phyloP scores from a whole-genome alignment of 2,888 invertebrate species.

The Cephonodes hylas region DNA sequence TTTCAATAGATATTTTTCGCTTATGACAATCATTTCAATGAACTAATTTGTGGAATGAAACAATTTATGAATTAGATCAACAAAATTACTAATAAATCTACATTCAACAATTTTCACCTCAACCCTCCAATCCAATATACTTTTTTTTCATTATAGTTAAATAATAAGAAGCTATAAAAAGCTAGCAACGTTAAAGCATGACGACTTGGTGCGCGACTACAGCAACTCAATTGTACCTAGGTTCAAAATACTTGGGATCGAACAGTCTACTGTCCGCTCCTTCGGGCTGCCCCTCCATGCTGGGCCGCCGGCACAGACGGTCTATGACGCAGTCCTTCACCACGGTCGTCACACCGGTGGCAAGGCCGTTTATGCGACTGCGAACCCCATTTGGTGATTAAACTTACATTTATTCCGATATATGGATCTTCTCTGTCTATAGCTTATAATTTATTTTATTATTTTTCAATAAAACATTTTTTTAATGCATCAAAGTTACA shows the following conservation, averaged over 20 bases:
- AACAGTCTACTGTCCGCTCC: constrained; percentile 74
- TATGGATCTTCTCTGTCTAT: too few relatives aligned
- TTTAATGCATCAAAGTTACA: too few relatives aligned
- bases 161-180: constrained; percentile 17
- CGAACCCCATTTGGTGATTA: constrained; percentile 1
- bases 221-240: constrained; percentile 82
- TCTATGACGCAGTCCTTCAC: constrained; percentile 86
- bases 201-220: constrained; percentile 48
- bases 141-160: neutral
- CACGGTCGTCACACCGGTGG: constrained; percentile 85
- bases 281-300: constrained; percentile 55
- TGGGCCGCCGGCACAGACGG: constrained; percentile 76
- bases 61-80: neutral
- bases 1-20: neutral
- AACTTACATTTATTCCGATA: neutral
- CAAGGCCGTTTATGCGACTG: constrained; percentile 86
- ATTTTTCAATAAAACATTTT: neutral
- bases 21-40: too few relatives aligned
- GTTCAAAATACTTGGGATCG: constrained; percentile 84
- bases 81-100: neutral
- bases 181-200: constrained; percentile 23
- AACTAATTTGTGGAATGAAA: neutral
- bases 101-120: neutral
- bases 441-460: neutral
- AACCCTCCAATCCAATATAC: neutral